Base-by-base conservation (phyloP, 1,140 invertebrate genomes). In the Leptoteleia sp. region DNA sequence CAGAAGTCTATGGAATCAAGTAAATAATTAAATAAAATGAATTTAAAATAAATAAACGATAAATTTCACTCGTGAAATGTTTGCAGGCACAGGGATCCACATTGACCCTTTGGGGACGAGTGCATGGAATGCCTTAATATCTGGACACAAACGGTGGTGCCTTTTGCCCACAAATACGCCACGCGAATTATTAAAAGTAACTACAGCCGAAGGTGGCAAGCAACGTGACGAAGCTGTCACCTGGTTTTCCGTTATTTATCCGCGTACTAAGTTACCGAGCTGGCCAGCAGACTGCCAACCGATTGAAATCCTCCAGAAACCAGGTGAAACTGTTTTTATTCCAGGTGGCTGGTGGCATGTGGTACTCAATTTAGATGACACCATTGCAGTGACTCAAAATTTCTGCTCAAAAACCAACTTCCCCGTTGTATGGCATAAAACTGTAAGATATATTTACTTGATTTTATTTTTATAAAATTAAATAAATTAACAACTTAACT, bases 341-440 rank as follows among this genome's bases (percentile, higher is more conserved):
- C 98, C 98, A 15, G 97, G 96, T 15, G 97, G 97, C 1, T 98
- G 96, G 96, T 99, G 98, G 98, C 98, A 99, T 89, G 98, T 99
- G 29, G 98, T 99, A 11, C 90, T 99, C 4, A 99, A 99, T 90
- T 89, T 99, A 45, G 97, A 99, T 80, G 93, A 95, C 64, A 99
- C 98, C 0, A 94, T 99, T 48, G 98, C 98, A 29, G 95, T 99
- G 0, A 99, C 98, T 0, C 98, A 99, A 88, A 99, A 99, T 89
- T 99, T 99, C 88, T 97, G 96, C 87, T 98, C 97, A 71, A 91
- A 94, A 43, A 97, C 96, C 1, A 99, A 99, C 90, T 99, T 99
- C 87, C 96, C 97, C 4, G 93, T 98, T 19, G 97, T 99, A 0
- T 99, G 98, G 98, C 97, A 99, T 86, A 99, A 99, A 92, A 99